Evolutionary conservation across 2,113 vertebrate species (phyloP).

Genomic region (Sinosuthora webbiana): DNA sequence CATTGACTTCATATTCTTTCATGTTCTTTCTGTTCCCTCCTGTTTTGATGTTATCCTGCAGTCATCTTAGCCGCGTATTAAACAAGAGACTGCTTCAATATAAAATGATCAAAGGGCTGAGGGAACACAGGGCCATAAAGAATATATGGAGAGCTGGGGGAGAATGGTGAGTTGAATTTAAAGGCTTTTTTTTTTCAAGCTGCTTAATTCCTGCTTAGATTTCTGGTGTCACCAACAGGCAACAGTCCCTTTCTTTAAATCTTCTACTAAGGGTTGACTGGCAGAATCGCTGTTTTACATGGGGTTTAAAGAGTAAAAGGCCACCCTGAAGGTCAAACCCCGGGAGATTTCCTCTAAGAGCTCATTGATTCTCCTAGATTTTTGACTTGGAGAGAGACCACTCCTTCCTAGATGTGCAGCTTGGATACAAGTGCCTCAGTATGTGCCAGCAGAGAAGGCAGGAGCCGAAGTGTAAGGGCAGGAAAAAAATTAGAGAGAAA

Average conservation of each 20-base stretch:
- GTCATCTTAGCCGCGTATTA: slow-evolving; percentile 48
- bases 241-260: slow-evolving; percentile 45
- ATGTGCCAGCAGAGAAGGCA: slow-evolving; percentile 38
- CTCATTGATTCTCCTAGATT: slow-evolving; percentile 57
- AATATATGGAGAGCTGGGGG: slow-evolving; percentile 51
- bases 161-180: slow-evolving; percentile 47
- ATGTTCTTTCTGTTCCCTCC: slow-evolving; percentile 56
- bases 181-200: slow-evolving; percentile 55
- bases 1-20: slow-evolving; percentile 58
- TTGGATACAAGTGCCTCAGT: slow-evolving; percentile 48
- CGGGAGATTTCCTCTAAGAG: slow-evolving; percentile 55
- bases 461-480: slow-evolving; percentile 18
- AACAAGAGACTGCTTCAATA: slow-evolving; percentile 68
- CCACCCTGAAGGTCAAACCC: slow-evolving; percentile 55
- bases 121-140: slow-evolving; percentile 53
- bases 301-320: slow-evolving; percentile 49
- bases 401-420: slow-evolving; percentile 15
- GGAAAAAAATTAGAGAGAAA: not conserved
- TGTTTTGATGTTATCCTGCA: slow-evolving; percentile 62
- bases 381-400: slow-evolving; percentile 1
- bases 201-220: slow-evolving; percentile 63
- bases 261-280: slow-evolving; percentile 43
- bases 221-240: slow-evolving; percentile 54
- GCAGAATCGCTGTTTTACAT: slow-evolving; percentile 39
- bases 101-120: slow-evolving; percentile 59